These are phyloP conservation scores for Venturia canescens DNA, from an alignment of 1,140 invertebrate genomes.

Conservation along the genomic window DNA sequence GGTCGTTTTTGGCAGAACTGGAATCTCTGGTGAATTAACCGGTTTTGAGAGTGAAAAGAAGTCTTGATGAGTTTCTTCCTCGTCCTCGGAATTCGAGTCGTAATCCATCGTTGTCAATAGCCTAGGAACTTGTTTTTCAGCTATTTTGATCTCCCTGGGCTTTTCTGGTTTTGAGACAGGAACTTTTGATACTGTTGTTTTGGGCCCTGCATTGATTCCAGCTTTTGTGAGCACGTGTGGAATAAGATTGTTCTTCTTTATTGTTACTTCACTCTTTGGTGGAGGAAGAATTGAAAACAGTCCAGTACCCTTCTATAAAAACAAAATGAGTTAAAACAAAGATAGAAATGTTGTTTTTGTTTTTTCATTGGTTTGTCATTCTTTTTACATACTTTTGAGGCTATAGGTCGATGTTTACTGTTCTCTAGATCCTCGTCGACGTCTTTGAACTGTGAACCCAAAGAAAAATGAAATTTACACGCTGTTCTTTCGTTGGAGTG, in stretches of 20 bases:
- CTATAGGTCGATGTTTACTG: conserved; percentile 56
- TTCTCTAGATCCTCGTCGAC: conserved; percentile 66
- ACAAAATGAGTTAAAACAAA: conserved; percentile 22
- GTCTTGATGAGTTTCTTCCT: conserved; percentile 63
- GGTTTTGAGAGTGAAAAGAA: conserved; percentile 64
- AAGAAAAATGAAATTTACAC: conserved; percentile 39
- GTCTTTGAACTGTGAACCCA: conserved; percentile 72
- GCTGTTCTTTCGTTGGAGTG: no score
- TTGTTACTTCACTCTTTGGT: conserved; percentile 64
- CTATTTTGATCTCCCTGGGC: conserved; percentile 30
- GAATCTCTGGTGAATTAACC: conserved; percentile 16
- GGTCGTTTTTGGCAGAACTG: conserved; percentile 35
- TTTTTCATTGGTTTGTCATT: background rate
- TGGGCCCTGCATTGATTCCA: conserved; percentile 5
- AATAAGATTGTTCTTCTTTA: conserved; percentile 62
- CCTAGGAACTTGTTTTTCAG: conserved; percentile 40
- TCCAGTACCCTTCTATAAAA: conserved; percentile 66
- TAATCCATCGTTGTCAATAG: conserved; percentile 57
- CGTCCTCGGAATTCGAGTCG: conserved; percentile 76
- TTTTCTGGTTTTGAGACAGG: conserved; percentile 36
- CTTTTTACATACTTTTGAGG: conserved; percentile 62
- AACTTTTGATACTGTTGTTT: conserved; percentile 36
- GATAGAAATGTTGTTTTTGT: background rate
- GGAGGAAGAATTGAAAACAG: conserved; percentile 73
- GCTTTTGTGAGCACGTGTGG: conserved; percentile 69